Evolutionary conservation across 2,888 invertebrate species (phyloP).

Genomic region (Ochropleura leucogaster): DNA sequence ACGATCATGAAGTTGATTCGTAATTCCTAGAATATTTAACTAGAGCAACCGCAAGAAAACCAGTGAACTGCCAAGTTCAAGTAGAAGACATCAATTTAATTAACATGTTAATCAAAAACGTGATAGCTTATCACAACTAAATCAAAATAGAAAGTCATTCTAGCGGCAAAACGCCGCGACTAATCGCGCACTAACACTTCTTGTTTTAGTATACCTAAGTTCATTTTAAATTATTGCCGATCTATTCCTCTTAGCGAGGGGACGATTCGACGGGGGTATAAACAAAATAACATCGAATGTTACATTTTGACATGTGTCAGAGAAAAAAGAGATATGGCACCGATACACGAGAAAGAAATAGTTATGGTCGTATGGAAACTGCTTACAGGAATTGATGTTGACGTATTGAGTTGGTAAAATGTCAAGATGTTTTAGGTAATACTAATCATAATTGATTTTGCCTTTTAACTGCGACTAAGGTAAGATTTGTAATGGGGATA

Average conservation of each 20-base stretch:
- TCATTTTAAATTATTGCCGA: constrained; percentile 47
- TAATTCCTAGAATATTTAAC: neutral
- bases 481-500: neutral
- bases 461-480: neutral
- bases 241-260: constrained; percentile 27
- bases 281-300: constrained; percentile 38
- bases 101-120: neutral
- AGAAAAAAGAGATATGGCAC: constrained; percentile 11
- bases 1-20: neutral
- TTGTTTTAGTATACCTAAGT: constrained; percentile 31
- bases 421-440: constrained; percentile 5
- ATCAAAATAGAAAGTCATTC: constrained; percentile 16
- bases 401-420: constrained; percentile 6
- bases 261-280: constrained; percentile 21
- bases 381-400: constrained; percentile 19
- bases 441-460: neutral
- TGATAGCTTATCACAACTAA: constrained; percentile 10
- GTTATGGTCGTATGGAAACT: constrained; percentile 30
- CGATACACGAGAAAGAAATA: constrained; percentile 34
- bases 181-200: constrained; percentile 25
- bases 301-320: constrained; percentile 52
- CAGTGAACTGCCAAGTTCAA: neutral
- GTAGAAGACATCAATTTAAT: neutral
- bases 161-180: constrained; percentile 11
- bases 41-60: neutral